Evolutionary conservation across 2,888 invertebrate genomes (phyloP), one percentile per base, ranked within the genome.

Genomic region (Chymomyza amoena): DNA sequence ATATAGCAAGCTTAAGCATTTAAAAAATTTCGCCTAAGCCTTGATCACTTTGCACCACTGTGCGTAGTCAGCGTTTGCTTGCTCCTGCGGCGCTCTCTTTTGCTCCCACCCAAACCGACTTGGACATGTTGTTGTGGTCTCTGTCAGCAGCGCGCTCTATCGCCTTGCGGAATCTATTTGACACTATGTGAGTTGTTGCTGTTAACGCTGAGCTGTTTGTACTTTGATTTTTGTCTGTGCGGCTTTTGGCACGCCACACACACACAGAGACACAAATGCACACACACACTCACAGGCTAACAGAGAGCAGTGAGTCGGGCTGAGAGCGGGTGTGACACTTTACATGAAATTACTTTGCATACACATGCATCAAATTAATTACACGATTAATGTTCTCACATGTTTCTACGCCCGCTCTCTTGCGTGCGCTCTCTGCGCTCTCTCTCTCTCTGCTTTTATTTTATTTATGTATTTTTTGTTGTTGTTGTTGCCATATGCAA

Each of bases 351-450:
- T 87, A 87, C 84, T 89, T 90, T 90, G 89, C 89, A 91, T 91
- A 90, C 90, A 89, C 91, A 91, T 91, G 91, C 90, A 90, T 91
- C 91, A 91, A 91, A 91, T 91, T 91, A 91, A 91, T 91, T 91
- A 91, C 89, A 90, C 91, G 91, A 91, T 91, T 91, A 91, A 91
- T 91, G 91, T 87, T 84, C 85, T 84, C 89, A 82, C 87, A 85
- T 85, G 84, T 84, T 77, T 7, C 32, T 32, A 84, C 68, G 61
- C 61, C 36, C 61, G 61, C 61, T 32, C 51, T 39, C 28, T 13
- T 51, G 1, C 32, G n/a, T n/a, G 36, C 56, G 54, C 36, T 45
- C 67, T 51, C 57, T 25, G 18, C 16, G 32, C 32, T 32, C 7
- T n/a, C 10, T n/a, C 25, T 59, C 13, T 57, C 6, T n/a, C 36